Evolutionary conservation across 2,888 invertebrate species (phyloP).

Genomic region (Drosophila paranaensis): DNA sequence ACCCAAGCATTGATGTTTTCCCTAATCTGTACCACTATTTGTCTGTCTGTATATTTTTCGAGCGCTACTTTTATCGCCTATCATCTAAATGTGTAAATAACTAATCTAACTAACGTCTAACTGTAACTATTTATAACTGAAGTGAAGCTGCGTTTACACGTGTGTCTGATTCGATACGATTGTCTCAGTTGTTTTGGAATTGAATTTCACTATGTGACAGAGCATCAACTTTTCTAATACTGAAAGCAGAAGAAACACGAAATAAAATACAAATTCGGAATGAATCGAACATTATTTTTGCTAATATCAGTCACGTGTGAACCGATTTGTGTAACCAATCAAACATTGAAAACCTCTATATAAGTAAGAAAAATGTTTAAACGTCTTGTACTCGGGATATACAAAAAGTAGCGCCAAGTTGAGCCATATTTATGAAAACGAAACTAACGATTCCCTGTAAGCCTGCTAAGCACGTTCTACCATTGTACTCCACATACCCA

Average conservation of each 20-base stretch:
- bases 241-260: neutral
- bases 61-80: slow-evolving; percentile 60
- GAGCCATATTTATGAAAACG: neutral
- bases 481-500: slow-evolving; percentile 20
- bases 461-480: slow-evolving; percentile 14
- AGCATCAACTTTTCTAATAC: slow-evolving; percentile 3
- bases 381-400: neutral
- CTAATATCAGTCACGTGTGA: slow-evolving; percentile 20
- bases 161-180: slow-evolving; percentile 1
- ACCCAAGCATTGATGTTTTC: slow-evolving; percentile 24
- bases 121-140: slow-evolving; percentile 37
- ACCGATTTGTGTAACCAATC: neutral
- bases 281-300: slow-evolving; percentile 7
- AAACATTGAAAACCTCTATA: neutral
- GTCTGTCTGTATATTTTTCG: slow-evolving; percentile 65
- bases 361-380: neutral
- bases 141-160: slow-evolving; percentile 25
- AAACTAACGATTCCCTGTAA: neutral
- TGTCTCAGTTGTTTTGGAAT: slow-evolving; percentile 2
- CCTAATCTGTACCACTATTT: slow-evolving; percentile 16
- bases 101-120: slow-evolving; percentile 27
- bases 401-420: neutral
- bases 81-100: slow-evolving; percentile 69
- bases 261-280: neutral
- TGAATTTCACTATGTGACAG: neutral